Conservation (phyloP, 2,113 vertebrate genomes). For the Dolichotis patagonum region DNA sequence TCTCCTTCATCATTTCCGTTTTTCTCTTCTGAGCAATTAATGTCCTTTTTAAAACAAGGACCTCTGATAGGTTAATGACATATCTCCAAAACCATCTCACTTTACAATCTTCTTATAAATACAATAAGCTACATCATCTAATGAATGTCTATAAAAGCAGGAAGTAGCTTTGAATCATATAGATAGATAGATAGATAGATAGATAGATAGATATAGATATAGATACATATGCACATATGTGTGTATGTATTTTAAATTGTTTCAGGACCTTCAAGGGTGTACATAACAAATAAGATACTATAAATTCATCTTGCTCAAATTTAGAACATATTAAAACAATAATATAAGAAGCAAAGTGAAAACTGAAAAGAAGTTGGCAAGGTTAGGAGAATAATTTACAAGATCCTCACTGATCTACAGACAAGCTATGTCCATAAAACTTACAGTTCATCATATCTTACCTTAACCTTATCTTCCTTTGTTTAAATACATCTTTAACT, state of each 20-base stretch:
- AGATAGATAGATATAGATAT: neutral
- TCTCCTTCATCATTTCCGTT: constrained; percentile 2
- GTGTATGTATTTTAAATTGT: neutral
- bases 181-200: neutral
- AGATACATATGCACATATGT: neutral
- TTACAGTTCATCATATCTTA: neutral
- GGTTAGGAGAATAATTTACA: neutral
- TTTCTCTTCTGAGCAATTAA: constrained; percentile 42
- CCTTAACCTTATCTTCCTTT: neutral
- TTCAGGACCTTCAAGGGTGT: neutral
- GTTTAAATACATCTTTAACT: neutral
- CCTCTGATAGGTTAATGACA: neutral
- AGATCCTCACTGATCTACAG: neutral
- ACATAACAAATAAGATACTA: neutral
- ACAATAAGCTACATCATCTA: neutral
- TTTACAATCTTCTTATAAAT: neutral
- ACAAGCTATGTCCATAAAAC: neutral
- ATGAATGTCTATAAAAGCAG: neutral
- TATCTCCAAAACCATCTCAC: neutral
- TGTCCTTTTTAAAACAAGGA: constrained; percentile 23
- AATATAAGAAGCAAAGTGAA: neutral
- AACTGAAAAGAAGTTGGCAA: neutral
- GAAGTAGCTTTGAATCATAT: neutral
- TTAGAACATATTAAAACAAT: neutral
- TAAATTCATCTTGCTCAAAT: neutral